Conservation (phyloP, 2,888 invertebrate species). For the Drosophila pullipes region DNA sequence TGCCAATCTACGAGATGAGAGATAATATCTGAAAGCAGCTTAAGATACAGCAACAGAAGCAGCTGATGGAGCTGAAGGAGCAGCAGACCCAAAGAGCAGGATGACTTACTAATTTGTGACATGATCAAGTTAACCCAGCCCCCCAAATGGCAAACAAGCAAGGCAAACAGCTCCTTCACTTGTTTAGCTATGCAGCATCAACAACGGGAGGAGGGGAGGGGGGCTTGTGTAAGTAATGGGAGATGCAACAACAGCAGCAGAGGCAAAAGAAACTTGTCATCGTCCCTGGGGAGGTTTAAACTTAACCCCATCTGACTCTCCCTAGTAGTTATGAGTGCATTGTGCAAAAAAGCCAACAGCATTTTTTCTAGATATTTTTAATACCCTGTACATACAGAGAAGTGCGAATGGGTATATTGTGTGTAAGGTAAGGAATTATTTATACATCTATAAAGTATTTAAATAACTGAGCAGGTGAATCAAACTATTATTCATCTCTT, state of each 20-base stretch:
- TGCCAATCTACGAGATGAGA: slow-evolving; percentile 17
- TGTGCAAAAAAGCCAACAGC: slow-evolving; percentile 33
- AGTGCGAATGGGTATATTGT: neutral
- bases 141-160: slow-evolving; percentile 53
- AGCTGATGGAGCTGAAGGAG: neutral
- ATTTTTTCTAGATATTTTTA: slow-evolving; percentile 25
- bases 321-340: slow-evolving; percentile 54
- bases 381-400: slow-evolving; percentile 17
- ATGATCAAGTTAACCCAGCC: slow-evolving; percentile 72
- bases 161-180: slow-evolving; percentile 25
- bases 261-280: neutral
- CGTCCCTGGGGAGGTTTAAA: slow-evolving; percentile 13
- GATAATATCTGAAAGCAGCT: slow-evolving; percentile 41
- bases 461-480: neutral
- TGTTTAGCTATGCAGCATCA: slow-evolving; percentile 18
- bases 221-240: neutral
- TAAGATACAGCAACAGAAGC: slow-evolving; percentile 6
- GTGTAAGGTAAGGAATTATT: accelerated
- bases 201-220: accelerated
- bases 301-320: slow-evolving; percentile 38
- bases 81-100: slow-evolving; percentile 32
- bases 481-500: neutral
- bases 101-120: slow-evolving; percentile 78
- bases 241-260: slow-evolving; percentile 1
- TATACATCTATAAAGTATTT: neutral